A percentile compares a stretch with the other conserved stretches of the same genome.
Conservation (phyloP, 2,888 invertebrate species). For the Agrenia bidenticulata region DNA sequence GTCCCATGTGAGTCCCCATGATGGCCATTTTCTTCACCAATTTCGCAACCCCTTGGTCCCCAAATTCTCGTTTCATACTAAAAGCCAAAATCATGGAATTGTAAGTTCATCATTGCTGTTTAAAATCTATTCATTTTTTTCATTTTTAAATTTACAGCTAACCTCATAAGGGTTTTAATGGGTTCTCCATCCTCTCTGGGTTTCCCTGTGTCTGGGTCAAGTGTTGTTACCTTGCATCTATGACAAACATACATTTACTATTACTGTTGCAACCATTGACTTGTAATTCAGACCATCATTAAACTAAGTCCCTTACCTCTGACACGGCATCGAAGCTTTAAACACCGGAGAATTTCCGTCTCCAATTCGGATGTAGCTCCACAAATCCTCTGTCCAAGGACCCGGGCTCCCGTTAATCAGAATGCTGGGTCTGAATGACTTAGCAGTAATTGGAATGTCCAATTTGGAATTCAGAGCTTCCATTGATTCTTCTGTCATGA, state of each 20-base stretch:
- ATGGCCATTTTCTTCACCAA: constrained; percentile 32
- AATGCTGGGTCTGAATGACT: constrained; percentile 41
- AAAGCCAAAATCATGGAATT: constrained; percentile 5
- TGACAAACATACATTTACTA: background rate
- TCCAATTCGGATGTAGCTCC: constrained; percentile 43
- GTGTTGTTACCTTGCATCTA: constrained; percentile 42
- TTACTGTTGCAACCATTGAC: constrained; percentile 1
- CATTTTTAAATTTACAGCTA: background rate
- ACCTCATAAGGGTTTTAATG: constrained; percentile 34
- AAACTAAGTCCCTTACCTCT: constrained; percentile 28
- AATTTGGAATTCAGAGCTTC: constrained; percentile 37
- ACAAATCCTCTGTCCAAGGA: constrained; percentile 47
- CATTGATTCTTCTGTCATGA: constrained; percentile 45
- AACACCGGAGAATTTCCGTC: constrained; percentile 33
- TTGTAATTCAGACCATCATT: background rate
- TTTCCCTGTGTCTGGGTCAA: constrained; percentile 41
- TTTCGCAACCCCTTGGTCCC: constrained; percentile 22
- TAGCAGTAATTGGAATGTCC: constrained; percentile 25
- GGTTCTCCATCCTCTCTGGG: constrained; percentile 41
- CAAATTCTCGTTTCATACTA: constrained; percentile 33
- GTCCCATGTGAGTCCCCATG: constrained; percentile 42
- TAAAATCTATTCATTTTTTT: background rate
- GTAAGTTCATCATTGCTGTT: background rate
- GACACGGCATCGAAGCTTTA: constrained; percentile 42
- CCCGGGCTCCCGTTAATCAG: constrained; percentile 35